Base-by-base conservation (phyloP, 2,888 invertebrate genomes). In the Mechanitis messenoides region DNA sequence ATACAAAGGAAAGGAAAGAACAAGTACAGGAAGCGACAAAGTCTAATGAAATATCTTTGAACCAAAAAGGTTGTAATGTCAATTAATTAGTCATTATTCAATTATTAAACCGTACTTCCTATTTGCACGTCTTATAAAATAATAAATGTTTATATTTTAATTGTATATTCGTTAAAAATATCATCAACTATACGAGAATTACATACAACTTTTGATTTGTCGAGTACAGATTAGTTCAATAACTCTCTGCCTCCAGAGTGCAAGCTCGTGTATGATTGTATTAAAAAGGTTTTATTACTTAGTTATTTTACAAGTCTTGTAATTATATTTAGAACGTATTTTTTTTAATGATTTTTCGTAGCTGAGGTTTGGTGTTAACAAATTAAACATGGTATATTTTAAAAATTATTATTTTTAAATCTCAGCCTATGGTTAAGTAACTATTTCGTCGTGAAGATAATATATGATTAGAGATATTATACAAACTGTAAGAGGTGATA, bases 11-110 rank as follows among this genome's bases (percentile, higher is more conserved):
- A 47, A 47, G 5, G n/a, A 20, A 47, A 47, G 6, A n/a, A 31
- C 1, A 31, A 3, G 5, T 28, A 28, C 31, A 50, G 50, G 50
- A 50, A 50, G 31, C 9, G 50, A 3, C 35, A 35, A 35, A 47
- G 47, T 47, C 47, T 47, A 35, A 35, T 47, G 4, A n/a, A n/a
- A 47, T 50, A 31, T 50, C 50, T 50, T 50, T 50, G 31, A 50
- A 50, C 50, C 50, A 50, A 50, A 31, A 50, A 31, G 50, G 28
- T 50, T 50, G 31, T 31, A 31, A 31, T 50, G 50, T 50, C 47
- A 47, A n/a, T 20, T 47, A 20, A 47, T 47, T 46, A 12, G 35
- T 35, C 4, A 2, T 6, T 35, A 46, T 46, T 20, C 28, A 50
- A 50, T 31, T 20, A 50, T 50, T 28, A 20, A 50, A 31, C 9